Conservation (phyloP, 2,797 vertebrate species). For the Syngnathus rostellatus region DNA sequence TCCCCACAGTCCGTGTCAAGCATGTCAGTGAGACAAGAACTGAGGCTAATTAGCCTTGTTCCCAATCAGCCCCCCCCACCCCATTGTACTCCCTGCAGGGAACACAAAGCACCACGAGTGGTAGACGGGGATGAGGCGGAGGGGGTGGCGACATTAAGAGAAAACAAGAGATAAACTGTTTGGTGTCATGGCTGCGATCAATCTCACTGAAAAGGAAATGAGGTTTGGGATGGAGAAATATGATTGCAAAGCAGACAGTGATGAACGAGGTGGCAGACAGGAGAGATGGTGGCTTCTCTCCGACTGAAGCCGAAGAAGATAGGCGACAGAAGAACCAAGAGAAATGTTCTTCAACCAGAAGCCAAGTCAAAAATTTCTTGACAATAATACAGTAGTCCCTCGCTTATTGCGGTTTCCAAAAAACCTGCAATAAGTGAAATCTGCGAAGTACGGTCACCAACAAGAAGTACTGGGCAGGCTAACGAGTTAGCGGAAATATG, state of each 20-base stretch:
- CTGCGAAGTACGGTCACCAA: too few relatives aligned
- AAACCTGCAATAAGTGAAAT: too few relatives aligned
- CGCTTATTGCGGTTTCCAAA: too few relatives aligned
- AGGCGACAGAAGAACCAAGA: too few relatives aligned
- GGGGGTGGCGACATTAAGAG: constrained; percentile 68
- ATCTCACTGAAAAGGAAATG: constrained; percentile 77
- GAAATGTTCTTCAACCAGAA: too few relatives aligned
- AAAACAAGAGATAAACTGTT: constrained; percentile 81
- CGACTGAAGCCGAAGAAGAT: too few relatives aligned
- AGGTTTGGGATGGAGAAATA: constrained; percentile 79
- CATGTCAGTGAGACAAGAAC: constrained; percentile 55
- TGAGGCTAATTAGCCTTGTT: constrained; percentile 67
- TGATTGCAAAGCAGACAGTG: constrained; percentile 83
- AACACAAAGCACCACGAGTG: constrained; percentile 46
- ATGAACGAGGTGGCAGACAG: constrained; percentile 67
- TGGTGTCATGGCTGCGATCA: constrained; percentile 78
- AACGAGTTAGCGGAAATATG: too few relatives aligned
- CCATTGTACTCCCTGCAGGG: constrained; percentile 28
- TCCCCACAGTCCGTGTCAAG: constrained; percentile 50
- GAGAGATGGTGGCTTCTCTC: constrained; percentile 36
- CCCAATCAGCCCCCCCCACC: constrained; percentile 53
- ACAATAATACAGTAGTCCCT: too few relatives aligned
- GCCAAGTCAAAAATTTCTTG: too few relatives aligned
- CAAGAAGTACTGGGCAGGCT: too few relatives aligned
- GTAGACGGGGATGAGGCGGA: constrained; percentile 9